Base-by-base conservation (phyloP, 2,888 invertebrate genomes). In the Sarcophaga rosellei region DNA sequence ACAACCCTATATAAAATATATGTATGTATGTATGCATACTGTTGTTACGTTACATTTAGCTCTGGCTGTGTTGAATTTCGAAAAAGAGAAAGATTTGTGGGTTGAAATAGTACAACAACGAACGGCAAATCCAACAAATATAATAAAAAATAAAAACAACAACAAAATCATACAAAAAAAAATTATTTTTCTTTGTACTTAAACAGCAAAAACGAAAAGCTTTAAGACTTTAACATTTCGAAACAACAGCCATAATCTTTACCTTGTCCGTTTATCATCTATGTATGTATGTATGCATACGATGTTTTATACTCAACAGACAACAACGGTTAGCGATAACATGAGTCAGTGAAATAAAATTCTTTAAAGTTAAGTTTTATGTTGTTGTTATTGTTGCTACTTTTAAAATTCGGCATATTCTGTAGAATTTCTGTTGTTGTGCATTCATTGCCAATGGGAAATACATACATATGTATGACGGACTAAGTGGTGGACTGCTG, bases 71-170 rank as follows among this genome's bases (percentile, higher is more conserved):
- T 84, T 84, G 70, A 81, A 81, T 87, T 87, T 78, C 88, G 88
- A 91, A 91, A 88, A 91, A 91, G 91, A 91, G 91, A 91, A 91
- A 91, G 91, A 91, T 92, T 91, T 91, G 92, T 91, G 91, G 91
- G 91, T 91, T 91, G 84, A 75, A 81, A 84, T 82, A 75, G 53
- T 79, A 72, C 57, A 85, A 75, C 68, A 65, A 68, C 63, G 35
- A 65, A 68, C 63, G 35, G 17, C n/a, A 72, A 35, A 59, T 53
- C 57, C 77, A 79, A 65, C 65, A 85, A 79, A 59, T 75, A 75
- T 62, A 76, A 77, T 69, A 82, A 45, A 72, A 78, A 73, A n/a
- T n/a, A n/a, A 44, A 63, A 63, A 45, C 65, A 79, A 62, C 78
- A 78, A 79, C 3, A 25, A 3, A 25, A 25, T 6, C 5, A 84